These are phyloP conservation scores for Cataglyphis cursor DNA, from an alignment of 2,888 invertebrate species.

Conservation along the genomic window DNA sequence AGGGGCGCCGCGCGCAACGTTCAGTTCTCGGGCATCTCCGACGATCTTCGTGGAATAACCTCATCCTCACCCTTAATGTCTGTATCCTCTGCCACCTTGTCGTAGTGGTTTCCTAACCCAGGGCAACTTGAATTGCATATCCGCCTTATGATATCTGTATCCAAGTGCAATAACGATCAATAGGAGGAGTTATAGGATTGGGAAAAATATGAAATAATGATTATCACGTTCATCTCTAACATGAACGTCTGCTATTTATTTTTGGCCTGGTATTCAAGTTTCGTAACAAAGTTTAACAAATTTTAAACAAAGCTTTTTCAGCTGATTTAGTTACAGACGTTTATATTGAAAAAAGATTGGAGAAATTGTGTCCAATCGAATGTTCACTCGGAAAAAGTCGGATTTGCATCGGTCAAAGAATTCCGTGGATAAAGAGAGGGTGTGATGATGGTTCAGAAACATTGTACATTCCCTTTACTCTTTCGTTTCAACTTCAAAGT, in stretches of 20 bases:
- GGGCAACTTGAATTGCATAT: slow-evolving; percentile 59
- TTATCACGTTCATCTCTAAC: not conserved
- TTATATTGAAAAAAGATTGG: not conserved
- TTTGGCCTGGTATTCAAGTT: not conserved
- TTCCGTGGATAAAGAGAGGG: slow-evolving; percentile 23
- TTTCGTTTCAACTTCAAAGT: slow-evolving; percentile 5
- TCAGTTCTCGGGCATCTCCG: slow-evolving; percentile 83
- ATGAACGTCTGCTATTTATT: not conserved
- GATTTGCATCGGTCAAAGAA: slow-evolving; percentile 47
- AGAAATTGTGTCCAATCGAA: slow-evolving; percentile 17
- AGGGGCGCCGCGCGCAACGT: slow-evolving; percentile 84
- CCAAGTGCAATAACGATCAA: slow-evolving; percentile 44
- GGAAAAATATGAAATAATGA: slow-evolving; percentile 4
- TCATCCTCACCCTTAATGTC: slow-evolving; percentile 82
- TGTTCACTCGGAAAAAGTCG: not conserved
- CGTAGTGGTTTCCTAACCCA: slow-evolving; percentile 63
- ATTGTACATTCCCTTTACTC: slow-evolving; percentile 38
- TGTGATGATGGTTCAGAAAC: slow-evolving; percentile 30
- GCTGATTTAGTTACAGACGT: not conserved
- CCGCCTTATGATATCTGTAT: slow-evolving; percentile 49
- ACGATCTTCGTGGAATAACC: slow-evolving; percentile 84
- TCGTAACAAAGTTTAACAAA: not conserved
- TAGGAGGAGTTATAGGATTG: slow-evolving; percentile 43
- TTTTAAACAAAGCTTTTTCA: slow-evolving; percentile 18
- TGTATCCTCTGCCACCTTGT: slow-evolving; percentile 77